Conservation (phyloP, 2,797 vertebrate genomes). For the Smutsia temminckii region DNA sequence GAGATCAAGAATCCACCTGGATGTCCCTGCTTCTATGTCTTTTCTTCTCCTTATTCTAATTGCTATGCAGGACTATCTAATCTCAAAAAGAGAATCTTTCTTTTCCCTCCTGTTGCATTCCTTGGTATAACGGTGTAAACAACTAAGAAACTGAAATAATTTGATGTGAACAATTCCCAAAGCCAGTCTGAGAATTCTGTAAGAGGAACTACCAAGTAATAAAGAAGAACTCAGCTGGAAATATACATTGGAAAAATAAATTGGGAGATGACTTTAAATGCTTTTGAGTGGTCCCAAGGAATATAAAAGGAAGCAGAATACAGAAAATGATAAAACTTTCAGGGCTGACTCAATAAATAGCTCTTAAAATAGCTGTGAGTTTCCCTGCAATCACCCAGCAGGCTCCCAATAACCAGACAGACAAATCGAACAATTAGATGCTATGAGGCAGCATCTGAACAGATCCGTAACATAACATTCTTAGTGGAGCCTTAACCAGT, state of each 20-base stretch:
- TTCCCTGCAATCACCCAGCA: slow-evolving; percentile 38
- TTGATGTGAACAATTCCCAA: slow-evolving; percentile 20
- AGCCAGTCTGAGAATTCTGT: slow-evolving; percentile 55
- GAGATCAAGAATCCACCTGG: slow-evolving; percentile 34
- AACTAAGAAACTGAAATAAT: slow-evolving; percentile 42
- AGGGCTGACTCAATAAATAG: slow-evolving; percentile 61
- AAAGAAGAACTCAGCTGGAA: slow-evolving; percentile 74
- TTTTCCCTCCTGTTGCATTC: slow-evolving; percentile 4
- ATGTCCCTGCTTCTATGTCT: not conserved
- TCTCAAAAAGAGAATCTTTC: slow-evolving; percentile 36
- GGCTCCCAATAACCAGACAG: slow-evolving; percentile 63
- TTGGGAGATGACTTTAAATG: slow-evolving; percentile 73
- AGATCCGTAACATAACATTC: slow-evolving; percentile 39
- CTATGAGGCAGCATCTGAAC: slow-evolving; percentile 26
- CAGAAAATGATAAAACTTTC: slow-evolving; percentile 70
- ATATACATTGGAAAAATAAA: slow-evolving; percentile 72
- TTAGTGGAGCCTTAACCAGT: not conserved
- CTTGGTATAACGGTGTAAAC: slow-evolving; percentile 45
- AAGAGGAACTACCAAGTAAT: slow-evolving; percentile 52
- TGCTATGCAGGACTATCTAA: not conserved
- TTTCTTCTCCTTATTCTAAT: slow-evolving; percentile 35
- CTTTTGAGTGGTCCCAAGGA: slow-evolving; percentile 65
- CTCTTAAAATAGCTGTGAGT: slow-evolving; percentile 66
- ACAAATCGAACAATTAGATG: slow-evolving; percentile 74
- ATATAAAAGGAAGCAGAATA: slow-evolving; percentile 57